Base-by-base conservation (phyloP, 2,113 vertebrate genomes). In the Tragulus kanchil region DNA sequence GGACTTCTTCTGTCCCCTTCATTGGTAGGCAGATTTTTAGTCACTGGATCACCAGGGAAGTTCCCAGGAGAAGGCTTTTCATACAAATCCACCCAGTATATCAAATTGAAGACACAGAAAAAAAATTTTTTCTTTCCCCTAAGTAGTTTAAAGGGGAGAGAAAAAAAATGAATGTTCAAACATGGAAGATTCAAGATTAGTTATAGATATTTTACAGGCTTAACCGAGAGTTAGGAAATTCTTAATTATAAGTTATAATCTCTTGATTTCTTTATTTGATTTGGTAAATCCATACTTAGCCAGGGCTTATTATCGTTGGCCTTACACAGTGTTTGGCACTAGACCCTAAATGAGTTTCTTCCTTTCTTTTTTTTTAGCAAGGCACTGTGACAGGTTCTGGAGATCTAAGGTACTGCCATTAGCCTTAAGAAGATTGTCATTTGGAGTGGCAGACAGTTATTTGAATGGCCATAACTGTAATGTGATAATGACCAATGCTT, bases 221-320 rank as follows among this genome's bases (percentile, higher is more conserved):
- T 90, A 62, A 69, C 3, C 8, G 19, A 61, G 9, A 82, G 48
- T 85, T 54, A 21, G 19, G 48, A 65, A 86, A 85, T 93, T 94
- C 89, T 88, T 88, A 85, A 91, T 85, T 89, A 45, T 17, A 83
- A 78, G 50, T 42, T 87, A 78, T 42, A 59, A 16, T 81, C 31
- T 89, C 81, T 95, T 67, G 71, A 73, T 36, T 75, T 84, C 73
- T 90, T 82, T 52, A 81, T 93, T 96, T 87, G 58, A 54, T 75
- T 85, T 26, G 16, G 11, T 8, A 54, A 89, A 64, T 86, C 50
- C 56, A 11, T 87, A 54, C 36, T 85, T 73, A 86, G 13, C 25
- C 36, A 42, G 16, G 52, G 62, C 45, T 16, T 54, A 10, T 71
- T 64, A 75, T 52, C 23, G 36, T 36, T 36, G 21, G 25, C 2